These are phyloP conservation scores for Leucophenga varia DNA, from an alignment of 1,140 invertebrate species.

Conservation along the genomic window DNA sequence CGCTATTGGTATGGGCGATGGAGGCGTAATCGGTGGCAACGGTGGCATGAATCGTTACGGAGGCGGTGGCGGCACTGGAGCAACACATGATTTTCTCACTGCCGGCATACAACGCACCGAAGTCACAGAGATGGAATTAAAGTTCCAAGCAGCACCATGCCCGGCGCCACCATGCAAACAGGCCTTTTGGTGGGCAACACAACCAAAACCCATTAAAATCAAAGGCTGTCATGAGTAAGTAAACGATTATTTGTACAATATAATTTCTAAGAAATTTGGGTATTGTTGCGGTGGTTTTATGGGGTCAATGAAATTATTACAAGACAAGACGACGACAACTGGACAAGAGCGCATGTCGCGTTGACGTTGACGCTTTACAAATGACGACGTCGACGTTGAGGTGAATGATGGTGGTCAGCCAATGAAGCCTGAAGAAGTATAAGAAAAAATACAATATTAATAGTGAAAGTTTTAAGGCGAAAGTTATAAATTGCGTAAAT, in stretches of 20 bases:
- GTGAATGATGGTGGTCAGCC: conserved; percentile 34
- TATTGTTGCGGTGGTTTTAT: not conserved
- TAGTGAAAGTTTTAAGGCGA: conserved; percentile 20
- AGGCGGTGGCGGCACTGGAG: conserved; percentile 1
- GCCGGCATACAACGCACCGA: conserved; percentile 30
- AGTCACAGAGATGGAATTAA: conserved; percentile 44
- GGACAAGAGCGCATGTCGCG: no score
- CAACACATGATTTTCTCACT: conserved; percentile 31
- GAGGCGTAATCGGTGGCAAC: no score
- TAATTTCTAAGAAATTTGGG: no score
- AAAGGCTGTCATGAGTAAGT: conserved; percentile 49
- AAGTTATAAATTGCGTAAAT: conserved; percentile 50
- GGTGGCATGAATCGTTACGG: no score
- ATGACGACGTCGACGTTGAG: no score
- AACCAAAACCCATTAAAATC: conserved; percentile 50
- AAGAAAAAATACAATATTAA: conserved; percentile 8
- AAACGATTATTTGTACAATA: no score
- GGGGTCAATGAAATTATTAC: not conserved
- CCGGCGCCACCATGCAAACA: conserved; percentile 47
- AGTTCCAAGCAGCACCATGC: conserved; percentile 43
- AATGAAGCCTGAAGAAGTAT: conserved; percentile 4
- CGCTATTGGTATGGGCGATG: no score
- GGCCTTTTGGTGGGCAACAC: conserved; percentile 49
- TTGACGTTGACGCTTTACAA: no score
- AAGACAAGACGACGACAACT: no score